These are phyloP conservation scores for Amblyraja radiata DNA, from an alignment of 2,797 vertebrate species.

Conservation along the genomic window DNA sequence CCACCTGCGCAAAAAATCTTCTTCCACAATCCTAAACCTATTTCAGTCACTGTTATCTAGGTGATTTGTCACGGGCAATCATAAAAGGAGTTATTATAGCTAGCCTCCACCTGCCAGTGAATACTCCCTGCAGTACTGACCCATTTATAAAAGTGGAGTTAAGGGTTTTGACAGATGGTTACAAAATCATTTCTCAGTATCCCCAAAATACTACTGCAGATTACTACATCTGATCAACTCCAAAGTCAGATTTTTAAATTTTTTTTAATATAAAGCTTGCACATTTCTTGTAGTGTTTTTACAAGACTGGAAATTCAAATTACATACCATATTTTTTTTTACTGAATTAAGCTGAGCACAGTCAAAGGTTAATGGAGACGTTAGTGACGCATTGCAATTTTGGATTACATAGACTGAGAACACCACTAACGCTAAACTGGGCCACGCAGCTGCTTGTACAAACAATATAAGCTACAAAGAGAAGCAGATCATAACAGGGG, in stretches of 20 bases:
- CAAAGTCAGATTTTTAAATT: background rate
- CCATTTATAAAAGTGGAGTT: constrained; percentile 21
- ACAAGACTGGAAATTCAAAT: background rate
- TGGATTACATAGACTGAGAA: too few relatives aligned
- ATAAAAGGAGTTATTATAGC: background rate
- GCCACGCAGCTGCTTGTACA: too few relatives aligned
- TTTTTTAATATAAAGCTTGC: background rate
- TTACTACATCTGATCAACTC: background rate
- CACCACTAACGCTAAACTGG: too few relatives aligned
- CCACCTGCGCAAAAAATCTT: background rate
- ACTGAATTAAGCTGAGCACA: too few relatives aligned
- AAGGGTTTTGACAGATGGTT: constrained; percentile 30
- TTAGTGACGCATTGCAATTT: too few relatives aligned
- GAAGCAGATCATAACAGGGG: too few relatives aligned
- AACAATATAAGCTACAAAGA: too few relatives aligned
- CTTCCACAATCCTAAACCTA: too few relatives aligned
- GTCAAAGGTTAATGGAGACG: too few relatives aligned
- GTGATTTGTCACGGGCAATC: constrained; percentile 17
- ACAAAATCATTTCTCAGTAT: constrained; percentile 21
- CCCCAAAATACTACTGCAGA: background rate
- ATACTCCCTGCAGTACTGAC: constrained; percentile 28
- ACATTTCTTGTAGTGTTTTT: background rate
- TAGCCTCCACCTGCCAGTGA: constrained; percentile 6
- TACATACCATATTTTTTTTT: too few relatives aligned
- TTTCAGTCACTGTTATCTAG: too few relatives aligned